These are phyloP conservation scores for Papilio elwesi DNA, from an alignment of 2,888 invertebrate genomes.

Conservation along the genomic window DNA sequence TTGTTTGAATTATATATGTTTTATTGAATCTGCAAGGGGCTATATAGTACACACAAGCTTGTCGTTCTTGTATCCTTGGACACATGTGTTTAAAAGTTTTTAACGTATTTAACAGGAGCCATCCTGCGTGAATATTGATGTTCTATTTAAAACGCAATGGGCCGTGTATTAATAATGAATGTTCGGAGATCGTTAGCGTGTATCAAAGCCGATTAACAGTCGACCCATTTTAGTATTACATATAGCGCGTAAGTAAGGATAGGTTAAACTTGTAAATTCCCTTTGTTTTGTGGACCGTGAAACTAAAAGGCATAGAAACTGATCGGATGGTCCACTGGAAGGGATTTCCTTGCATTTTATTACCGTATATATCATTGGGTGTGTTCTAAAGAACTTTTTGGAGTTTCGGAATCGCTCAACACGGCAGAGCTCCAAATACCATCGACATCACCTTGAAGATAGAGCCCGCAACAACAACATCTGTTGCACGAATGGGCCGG, in stretches of 20 bases:
- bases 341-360: no score
- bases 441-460: no score
- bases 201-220: conserved; percentile 25
- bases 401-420: no score
- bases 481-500: no score
- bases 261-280: neutral
- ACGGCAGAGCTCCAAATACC: no score
- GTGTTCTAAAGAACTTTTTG: no score
- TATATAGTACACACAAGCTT: no score
- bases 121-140: neutral
- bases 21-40: neutral
- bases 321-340: no score
- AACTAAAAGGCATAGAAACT: neutral
- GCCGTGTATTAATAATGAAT: conserved; percentile 26
- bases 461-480: no score
- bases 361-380: no score
- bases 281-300: conserved; percentile 7
- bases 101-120: neutral
- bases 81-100: conserved; percentile 4
- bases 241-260: neutral
- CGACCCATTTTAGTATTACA: conserved; percentile 14
- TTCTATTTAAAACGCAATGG: conserved; percentile 24
- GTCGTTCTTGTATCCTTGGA: no score
- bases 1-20: conserved; percentile 7
- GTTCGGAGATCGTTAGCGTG: conserved; percentile 21